A percentile compares a stretch with the other conserved stretches of the same genome.
These are phyloP conservation scores for Gobio gobio DNA, from an alignment of 2,113 vertebrate genomes.

Conservation along the genomic window DNA sequence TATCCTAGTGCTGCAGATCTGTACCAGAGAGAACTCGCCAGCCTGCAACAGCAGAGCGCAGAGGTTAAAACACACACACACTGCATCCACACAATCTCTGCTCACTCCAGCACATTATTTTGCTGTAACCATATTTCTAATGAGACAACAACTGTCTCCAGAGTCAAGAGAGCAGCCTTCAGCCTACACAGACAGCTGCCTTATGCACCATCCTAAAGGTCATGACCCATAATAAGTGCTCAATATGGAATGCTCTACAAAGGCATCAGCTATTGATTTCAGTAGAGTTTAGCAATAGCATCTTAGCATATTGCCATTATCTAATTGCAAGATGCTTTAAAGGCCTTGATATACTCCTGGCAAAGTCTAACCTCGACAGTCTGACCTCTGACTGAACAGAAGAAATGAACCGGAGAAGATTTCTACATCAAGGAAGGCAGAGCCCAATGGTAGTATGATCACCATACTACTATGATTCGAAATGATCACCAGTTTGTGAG, in stretches of 20 bases:
- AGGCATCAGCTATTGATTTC: neutral
- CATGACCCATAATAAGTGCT: neutral
- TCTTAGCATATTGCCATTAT: neutral
- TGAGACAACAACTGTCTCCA: neutral
- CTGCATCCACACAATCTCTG: neutral
- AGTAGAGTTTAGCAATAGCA: neutral
- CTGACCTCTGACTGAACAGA: too few relatives aligned
- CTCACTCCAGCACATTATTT: neutral
- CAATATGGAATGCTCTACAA: neutral
- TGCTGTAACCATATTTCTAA: neutral
- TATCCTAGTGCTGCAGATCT: conserved; percentile 87
- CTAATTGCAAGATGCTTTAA: neutral
- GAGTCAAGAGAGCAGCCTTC: neutral
- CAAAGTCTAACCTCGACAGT: too few relatives aligned
- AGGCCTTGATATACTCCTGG: too few relatives aligned
- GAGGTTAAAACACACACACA: conserved; percentile 72
- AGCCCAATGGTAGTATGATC: too few relatives aligned
- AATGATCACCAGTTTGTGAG: neutral
- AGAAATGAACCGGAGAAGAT: too few relatives aligned
- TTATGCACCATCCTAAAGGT: neutral
- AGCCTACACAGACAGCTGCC: neutral
- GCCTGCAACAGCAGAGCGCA: conserved; percentile 91
- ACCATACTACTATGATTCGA: too few relatives aligned
- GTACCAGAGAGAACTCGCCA: conserved; percentile 90
- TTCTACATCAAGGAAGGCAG: too few relatives aligned